A percentile compares a stretch with the other conserved stretches of the same genome.
Evolutionary conservation across 2,797 vertebrate genomes (phyloP).

Genomic region (Pangasius djambal): DNA sequence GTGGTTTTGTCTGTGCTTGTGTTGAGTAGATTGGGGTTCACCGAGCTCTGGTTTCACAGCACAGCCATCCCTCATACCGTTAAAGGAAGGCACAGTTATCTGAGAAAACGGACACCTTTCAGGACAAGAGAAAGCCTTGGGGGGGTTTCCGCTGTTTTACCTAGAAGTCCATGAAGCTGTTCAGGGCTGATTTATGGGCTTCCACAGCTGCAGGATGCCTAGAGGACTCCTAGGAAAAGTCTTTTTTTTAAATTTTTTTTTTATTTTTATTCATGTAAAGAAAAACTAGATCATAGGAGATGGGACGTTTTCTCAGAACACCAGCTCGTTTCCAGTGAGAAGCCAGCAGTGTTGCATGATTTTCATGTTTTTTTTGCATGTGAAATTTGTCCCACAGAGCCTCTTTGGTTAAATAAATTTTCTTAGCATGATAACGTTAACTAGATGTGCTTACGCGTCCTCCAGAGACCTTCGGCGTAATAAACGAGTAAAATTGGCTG

Average conservation of each 20-base stretch:
- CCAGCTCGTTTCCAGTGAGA: not conserved
- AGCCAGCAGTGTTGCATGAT: not conserved
- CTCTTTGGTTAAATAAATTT: constrained; percentile 17
- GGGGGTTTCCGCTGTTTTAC: constrained; percentile 27
- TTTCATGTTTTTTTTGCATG: constrained; percentile 11
- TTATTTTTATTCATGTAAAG: not conserved
- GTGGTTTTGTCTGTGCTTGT: constrained; percentile 44
- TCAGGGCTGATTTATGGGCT: constrained; percentile 1
- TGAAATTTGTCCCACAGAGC: constrained; percentile 7
- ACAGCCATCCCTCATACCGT: not conserved
- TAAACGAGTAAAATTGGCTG: constrained; percentile 11
- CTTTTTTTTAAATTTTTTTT: not conserved
- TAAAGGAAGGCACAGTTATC: constrained; percentile 21
- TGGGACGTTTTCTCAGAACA: not conserved
- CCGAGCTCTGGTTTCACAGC: constrained; percentile 8
- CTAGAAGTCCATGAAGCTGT: constrained; percentile 19
- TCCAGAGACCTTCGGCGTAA: constrained; percentile 8
- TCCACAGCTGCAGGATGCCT: not conserved
- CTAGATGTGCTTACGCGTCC: not conserved
- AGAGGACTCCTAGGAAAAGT: not conserved
- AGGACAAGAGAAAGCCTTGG: not conserved
- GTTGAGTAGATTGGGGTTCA: not conserved
- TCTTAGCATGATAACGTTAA: constrained; percentile 12
- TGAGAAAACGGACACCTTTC: constrained; percentile 2
- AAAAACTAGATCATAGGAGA: not conserved